Evolutionary conservation across 1,140 invertebrate species (phyloP).

Genomic region (Caenorhabditis briggsae): DNA sequence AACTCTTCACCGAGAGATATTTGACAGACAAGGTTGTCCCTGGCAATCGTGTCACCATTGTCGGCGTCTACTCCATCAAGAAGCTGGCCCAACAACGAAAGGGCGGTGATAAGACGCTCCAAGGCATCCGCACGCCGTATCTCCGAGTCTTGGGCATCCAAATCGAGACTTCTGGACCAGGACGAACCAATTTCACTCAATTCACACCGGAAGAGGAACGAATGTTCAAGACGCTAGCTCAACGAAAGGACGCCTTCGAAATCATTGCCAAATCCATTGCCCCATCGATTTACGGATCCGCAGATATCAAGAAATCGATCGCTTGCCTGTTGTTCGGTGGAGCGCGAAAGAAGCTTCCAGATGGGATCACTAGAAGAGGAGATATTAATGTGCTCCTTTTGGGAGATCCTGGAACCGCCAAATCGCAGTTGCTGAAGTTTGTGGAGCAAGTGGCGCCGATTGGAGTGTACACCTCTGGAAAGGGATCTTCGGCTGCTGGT

Average conservation of each 20-base stretch:
- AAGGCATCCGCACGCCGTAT: slow-evolving; percentile 93
- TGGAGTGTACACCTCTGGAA: slow-evolving; percentile 96
- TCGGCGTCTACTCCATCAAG: slow-evolving; percentile 97
- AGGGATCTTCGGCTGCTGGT: slow-evolving; percentile 98
- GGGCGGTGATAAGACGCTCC: slow-evolving; percentile 86
- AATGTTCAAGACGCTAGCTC: slow-evolving; percentile 82
- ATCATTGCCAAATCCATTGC: slow-evolving; percentile 91
- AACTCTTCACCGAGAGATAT: slow-evolving; percentile 84
- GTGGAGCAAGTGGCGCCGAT: slow-evolving; percentile 93
- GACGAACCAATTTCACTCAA: slow-evolving; percentile 80
- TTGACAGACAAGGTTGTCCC: slow-evolving; percentile 95
- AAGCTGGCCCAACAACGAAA: slow-evolving; percentile 82
- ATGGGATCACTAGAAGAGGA: slow-evolving; percentile 92
- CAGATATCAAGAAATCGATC: slow-evolving; percentile 97
- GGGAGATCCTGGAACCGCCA: slow-evolving; percentile 98
- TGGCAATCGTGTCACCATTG: slow-evolving; percentile 91
- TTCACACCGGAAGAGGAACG: slow-evolving; percentile 92
- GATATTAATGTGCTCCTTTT: slow-evolving; percentile 96
- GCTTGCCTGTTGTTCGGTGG: slow-evolving; percentile 95
- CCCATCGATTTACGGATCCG: slow-evolving; percentile 94
- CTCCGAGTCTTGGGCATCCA: slow-evolving; percentile 92
- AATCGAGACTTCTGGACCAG: slow-evolving; percentile 87
- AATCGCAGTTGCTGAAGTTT: slow-evolving; percentile 97
- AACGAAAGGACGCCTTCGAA: slow-evolving; percentile 89
- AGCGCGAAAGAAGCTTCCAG: slow-evolving; percentile 85